These are phyloP conservation scores for Platygyra sinensis DNA, from an alignment of 64 coral and sea anemone species.

Conservation along the genomic window DNA sequence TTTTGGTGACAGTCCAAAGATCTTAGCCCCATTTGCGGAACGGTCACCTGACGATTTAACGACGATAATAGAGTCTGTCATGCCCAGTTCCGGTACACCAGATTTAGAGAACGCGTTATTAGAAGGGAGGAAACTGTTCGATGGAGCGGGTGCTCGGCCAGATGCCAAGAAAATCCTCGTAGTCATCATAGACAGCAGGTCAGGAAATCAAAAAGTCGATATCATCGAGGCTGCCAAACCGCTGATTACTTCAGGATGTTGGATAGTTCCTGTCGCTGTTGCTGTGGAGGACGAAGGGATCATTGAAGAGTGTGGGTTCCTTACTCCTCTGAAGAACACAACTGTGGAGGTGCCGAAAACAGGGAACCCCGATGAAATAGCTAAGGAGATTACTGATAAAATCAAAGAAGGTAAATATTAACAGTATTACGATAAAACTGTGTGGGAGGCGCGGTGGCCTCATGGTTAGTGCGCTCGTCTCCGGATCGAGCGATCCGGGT, in stretches of 20 bases:
- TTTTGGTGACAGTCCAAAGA: conserved; percentile 36
- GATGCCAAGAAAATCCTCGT: conserved; percentile 67
- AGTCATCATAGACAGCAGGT: conserved; percentile 68
- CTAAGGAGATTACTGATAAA: conserved; percentile 64
- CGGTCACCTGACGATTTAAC: conserved; percentile 12
- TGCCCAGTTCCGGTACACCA: neutral
- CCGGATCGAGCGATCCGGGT: no score
- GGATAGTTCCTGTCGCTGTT: conserved; percentile 63
- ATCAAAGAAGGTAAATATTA: conserved; percentile 78
- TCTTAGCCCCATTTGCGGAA: conserved; percentile 4
- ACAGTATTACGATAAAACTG: no score
- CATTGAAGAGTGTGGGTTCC: conserved; percentile 30
- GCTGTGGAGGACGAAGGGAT: conserved; percentile 39
- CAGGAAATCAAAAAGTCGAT: conserved; percentile 37
- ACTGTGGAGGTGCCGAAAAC: conserved; percentile 47
- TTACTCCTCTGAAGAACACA: conserved; percentile 67
- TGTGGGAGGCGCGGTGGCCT: no score
- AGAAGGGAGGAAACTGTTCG: conserved; percentile 34
- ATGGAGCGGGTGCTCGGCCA: conserved; percentile 43
- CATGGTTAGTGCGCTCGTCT: no score
- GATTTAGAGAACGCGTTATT: neutral
- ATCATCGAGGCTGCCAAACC: conserved; percentile 46
- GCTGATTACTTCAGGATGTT: conserved; percentile 37
- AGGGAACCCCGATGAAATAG: conserved; percentile 48
- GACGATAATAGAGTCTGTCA: neutral